These are phyloP conservation scores for Blera fallax DNA, from an alignment of 2,888 invertebrate species.

Conservation along the genomic window DNA sequence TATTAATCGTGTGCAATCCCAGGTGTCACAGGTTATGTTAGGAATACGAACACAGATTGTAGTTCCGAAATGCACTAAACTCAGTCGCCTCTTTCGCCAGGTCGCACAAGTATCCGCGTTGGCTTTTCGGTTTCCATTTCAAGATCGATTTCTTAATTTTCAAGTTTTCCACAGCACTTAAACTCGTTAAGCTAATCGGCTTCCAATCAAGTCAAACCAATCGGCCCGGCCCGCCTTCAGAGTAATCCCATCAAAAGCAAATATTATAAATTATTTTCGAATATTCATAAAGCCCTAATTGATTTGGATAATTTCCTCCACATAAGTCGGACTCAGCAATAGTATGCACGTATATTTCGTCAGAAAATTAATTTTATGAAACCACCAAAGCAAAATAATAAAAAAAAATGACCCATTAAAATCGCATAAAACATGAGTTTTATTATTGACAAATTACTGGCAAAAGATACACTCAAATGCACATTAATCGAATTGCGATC, in stretches of 20 bases:
- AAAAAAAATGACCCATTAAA: constrained; percentile 14
- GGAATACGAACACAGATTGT: too few relatives aligned
- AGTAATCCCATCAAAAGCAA: neutral
- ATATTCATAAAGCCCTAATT: constrained; percentile 6
- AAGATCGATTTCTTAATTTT: neutral
- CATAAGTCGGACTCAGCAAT: neutral
- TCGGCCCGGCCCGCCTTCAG: neutral
- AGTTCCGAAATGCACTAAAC: too few relatives aligned
- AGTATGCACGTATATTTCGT: neutral
- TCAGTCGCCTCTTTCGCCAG: neutral
- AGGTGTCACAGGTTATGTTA: too few relatives aligned
- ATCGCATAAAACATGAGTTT: constrained; percentile 23
- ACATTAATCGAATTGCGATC: constrained; percentile 37
- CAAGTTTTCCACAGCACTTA: neutral
- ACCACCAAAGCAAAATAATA: neutral
- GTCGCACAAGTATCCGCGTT: too few relatives aligned
- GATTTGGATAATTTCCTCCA: neutral
- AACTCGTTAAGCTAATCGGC: neutral
- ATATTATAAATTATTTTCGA: neutral
- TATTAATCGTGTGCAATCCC: too few relatives aligned
- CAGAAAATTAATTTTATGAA: neutral
- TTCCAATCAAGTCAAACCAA: neutral
- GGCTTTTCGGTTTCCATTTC: neutral
- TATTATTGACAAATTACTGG: constrained; percentile 24
- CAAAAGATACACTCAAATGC: constrained; percentile 1